Base-by-base conservation (phyloP, 2,888 invertebrate species). In the Drosophila affinis region DNA sequence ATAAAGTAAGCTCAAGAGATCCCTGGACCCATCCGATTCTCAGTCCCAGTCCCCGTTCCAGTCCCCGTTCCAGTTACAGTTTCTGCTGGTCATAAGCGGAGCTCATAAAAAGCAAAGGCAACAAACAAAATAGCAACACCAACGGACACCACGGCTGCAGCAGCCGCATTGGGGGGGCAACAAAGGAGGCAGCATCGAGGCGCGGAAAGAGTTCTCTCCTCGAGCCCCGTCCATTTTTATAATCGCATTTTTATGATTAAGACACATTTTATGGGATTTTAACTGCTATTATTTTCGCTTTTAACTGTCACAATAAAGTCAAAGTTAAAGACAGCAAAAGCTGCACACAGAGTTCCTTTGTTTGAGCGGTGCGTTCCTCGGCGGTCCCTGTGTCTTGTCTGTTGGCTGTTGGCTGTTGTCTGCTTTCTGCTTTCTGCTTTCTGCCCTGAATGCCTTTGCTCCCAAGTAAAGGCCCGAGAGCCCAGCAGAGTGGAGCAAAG, bases 171-270 rank as follows among this genome's bases (percentile, higher is more conserved):
- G 0, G 24, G 24, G 24, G 5, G 24, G 17, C 12, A 12, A 17
- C 32, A 18, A 29, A 24, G 21, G 2, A 53, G 24, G 7, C 17
- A 24, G 27, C 39, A 6, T 39, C 14, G 49, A 14, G 45, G 18
- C 44, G 51, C 55, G 32, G 47, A 56, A 65, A 58, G 58, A 54
- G 60, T 67, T 68, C 67, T 67, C 45, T 64, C 18, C 57, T 39
- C 58, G 65, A 27, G 34, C 21, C 52, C 59, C 59, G 63, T 76
- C 79, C 87, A 88, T 87, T 85, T 85, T 87, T 85, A 88, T 88
- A 85, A 85, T 88, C 85, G 87, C 88, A 85, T 81, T 89, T 88
- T 88, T 89, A 89, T 89, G 90, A 89, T 89, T 89, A 89, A 89
- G 90, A 86, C 89, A 82, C 83, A 78, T 89, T 89, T 89, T 86